Evolutionary conservation across 1,140 invertebrate species (phyloP), one percentile per base, ranked within the genome.

Genomic region (Trichomalopsis sarcophagae): DNA sequence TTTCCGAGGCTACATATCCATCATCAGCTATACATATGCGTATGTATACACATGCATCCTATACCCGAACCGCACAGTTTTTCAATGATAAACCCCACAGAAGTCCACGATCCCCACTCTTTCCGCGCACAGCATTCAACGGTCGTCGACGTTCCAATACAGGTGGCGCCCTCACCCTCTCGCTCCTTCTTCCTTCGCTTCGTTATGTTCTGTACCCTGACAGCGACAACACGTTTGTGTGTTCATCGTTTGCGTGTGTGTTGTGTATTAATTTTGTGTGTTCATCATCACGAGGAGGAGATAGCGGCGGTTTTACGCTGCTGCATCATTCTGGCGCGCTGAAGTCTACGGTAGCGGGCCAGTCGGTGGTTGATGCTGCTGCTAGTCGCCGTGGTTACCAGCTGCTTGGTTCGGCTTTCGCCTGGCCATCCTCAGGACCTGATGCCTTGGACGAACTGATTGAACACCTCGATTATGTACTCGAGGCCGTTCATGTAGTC

Each of bases 401-500:
- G 71, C 87, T 89, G 75, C 84, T 87, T 90, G 84, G 87, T 89
- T 87, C 89, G 89, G 89, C 88, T 87, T 89, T 81, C 91, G 89
- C 88, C 88, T 85, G 86, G 89, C 86, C 86, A 88, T 86, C 87
- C 90, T 93, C 89, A 93, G 80, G 90, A 89, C 76, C 89, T 84
- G 36, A 92, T 79, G 11, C 87, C 87, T 33, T 66, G 87, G 66
- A 88, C 86, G 47, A 94, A 89, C 87, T 93, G 90, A 27, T 93
- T 90, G 89, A 95, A 95, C 47, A 95, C 92, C 82, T 95, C 90
- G 10, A 93, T 89, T 13, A 95, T 91, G 89, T 95, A 96, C 80
- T 96, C 93, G 14, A 96, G 91, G 0, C 94, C 93, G 87, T 95
- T 95, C 91, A 96, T 94, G 91, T 95, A 96, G 87, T 96, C 95